A percentile compares a stretch with the other conserved stretches of the same genome.
Evolutionary conservation across 1,140 invertebrate genomes (phyloP).

Genomic region (Tetramorium simillimum): DNA sequence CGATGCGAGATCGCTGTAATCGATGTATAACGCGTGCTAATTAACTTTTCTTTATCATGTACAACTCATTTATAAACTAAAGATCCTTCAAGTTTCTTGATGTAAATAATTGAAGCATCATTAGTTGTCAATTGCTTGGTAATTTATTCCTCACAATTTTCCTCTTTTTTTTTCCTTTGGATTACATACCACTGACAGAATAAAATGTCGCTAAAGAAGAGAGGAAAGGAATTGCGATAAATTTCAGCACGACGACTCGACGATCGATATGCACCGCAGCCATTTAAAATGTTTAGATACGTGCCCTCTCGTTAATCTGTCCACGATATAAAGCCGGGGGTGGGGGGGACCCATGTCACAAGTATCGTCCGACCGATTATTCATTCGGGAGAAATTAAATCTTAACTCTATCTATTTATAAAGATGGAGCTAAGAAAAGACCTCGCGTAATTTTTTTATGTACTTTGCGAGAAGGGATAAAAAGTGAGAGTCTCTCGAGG

Average conservation of each 20-base stretch:
- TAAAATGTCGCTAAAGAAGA: neutral
- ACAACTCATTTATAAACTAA: neutral
- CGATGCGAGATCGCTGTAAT: neutral
- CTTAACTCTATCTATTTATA: neutral
- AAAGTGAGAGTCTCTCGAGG: slow-evolving; percentile 4
- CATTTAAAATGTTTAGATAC: slow-evolving; percentile 45
- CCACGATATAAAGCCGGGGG: neutral
- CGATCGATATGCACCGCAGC: slow-evolving; percentile 26
- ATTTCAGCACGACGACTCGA: slow-evolving; percentile 36
- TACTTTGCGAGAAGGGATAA: neutral
- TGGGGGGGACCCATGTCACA: neutral
- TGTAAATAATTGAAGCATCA: slow-evolving; percentile 15
- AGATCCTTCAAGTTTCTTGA: neutral
- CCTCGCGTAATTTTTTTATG: neutral
- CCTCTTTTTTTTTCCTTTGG: slow-evolving; percentile 13
- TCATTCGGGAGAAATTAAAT: neutral
- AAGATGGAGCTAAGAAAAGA: neutral
- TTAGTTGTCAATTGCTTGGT: neutral
- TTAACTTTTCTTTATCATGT: slow-evolving; percentile 13
- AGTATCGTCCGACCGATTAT: slow-evolving; percentile 4
- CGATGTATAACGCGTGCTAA: neutral
- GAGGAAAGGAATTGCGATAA: slow-evolving; percentile 48
- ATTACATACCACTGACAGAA: slow-evolving; percentile 6
- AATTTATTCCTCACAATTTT: neutral
- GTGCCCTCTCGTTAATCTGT: slow-evolving; percentile 35